Evolutionary conservation across 2,888 invertebrate genomes (phyloP).

Genomic region (Galeopsomyia nigrocyanea): DNA sequence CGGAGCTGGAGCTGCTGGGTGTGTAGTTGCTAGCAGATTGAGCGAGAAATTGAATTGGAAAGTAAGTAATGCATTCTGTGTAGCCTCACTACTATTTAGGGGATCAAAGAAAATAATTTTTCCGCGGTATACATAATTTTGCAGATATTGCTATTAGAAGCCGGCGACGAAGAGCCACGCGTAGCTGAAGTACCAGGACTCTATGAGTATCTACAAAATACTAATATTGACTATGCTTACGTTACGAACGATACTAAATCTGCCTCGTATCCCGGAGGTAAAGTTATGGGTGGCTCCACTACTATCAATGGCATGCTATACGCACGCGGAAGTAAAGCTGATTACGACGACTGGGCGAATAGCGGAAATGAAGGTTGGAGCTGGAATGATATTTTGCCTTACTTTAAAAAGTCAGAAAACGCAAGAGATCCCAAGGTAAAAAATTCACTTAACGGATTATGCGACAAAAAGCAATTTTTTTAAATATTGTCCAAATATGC

Average conservation of each 20-base stretch:
- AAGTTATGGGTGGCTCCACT: conserved; percentile 16
- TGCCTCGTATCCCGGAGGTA: background rate
- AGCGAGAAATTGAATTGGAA: too few relatives aligned
- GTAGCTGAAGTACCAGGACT: conserved; percentile 14
- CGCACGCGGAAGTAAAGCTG: background rate
- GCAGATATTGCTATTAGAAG: too few relatives aligned
- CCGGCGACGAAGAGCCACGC: conserved; percentile 9
- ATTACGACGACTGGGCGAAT: conserved; percentile 11
- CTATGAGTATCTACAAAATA: background rate
- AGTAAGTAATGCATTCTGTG: too few relatives aligned
- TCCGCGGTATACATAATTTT: too few relatives aligned
- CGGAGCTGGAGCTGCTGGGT: too few relatives aligned
- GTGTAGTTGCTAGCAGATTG: too few relatives aligned
- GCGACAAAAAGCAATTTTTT: conserved; percentile 56
- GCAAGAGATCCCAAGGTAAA: background rate
- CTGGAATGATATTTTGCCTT: background rate
- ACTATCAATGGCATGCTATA: background rate
- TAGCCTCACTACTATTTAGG: too few relatives aligned
- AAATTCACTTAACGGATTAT: too few relatives aligned
- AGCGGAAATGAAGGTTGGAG: conserved; percentile 9
- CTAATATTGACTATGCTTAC: conserved; percentile 15
- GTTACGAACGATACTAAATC: background rate
- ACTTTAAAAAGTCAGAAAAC: conserved; percentile 13
- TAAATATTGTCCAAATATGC: conserved; percentile 66
- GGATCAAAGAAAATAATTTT: too few relatives aligned